phyloP scores from a whole-genome alignment of 2,113 vertebrate species.

The Proterorhinus semilunaris region DNA sequence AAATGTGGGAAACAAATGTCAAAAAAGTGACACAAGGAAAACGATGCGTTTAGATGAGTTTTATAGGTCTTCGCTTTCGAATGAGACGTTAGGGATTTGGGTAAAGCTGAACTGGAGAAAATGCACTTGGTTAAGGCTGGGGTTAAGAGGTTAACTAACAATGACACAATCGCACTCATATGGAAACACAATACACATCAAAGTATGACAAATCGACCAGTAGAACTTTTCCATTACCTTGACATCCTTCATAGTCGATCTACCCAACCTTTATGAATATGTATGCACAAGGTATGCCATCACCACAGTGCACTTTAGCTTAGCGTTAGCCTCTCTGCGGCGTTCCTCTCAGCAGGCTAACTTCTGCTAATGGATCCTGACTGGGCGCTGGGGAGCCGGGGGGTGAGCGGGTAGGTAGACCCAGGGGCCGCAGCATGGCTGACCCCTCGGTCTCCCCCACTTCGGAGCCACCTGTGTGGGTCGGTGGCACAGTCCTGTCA shows the following conservation, averaged over 20 bases:
- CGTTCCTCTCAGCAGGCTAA: conserved; percentile 54
- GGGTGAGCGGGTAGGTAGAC: conserved; percentile 10
- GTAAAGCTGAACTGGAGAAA: no score
- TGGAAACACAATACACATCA: no score
- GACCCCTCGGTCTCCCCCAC: conserved; percentile 38
- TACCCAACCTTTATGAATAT: neutral
- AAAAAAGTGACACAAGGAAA: no score
- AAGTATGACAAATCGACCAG: no score
- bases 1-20: no score
- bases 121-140: no score
- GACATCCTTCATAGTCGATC: conserved; percentile 4
- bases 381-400: conserved; percentile 27
- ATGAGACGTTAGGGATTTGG: no score
- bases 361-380: conserved; percentile 61
- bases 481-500: conserved; percentile 82
- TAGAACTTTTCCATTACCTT: conserved; percentile 64
- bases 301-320: conserved; percentile 32
- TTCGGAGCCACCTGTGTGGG: conserved; percentile 85
- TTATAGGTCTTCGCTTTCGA: no score
- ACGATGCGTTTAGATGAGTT: no score
- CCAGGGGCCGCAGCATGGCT: conserved; percentile 38
- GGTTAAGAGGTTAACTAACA: no score
- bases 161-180: no score
- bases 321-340: conserved; percentile 28
- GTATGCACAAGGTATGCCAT: conserved; percentile 28